Evolutionary conservation across 2,888 invertebrate genomes (phyloP).

Genomic region (Pimpla rufipes): DNA sequence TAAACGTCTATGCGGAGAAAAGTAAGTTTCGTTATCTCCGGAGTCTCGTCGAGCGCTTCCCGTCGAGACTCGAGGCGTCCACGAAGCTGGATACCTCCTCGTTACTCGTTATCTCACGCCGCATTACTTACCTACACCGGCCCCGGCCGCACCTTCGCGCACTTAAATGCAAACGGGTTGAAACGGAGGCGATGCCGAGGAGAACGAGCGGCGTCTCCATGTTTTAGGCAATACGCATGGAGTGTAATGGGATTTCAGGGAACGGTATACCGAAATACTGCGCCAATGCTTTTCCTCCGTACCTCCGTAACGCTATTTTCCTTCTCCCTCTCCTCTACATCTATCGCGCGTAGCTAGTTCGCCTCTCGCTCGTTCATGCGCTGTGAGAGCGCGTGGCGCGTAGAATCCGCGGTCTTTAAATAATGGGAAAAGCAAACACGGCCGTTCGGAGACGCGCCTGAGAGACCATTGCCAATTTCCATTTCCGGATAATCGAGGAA

Average conservation of each 20-base stretch:
- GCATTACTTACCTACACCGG: constrained; percentile 61
- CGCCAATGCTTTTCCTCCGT: constrained; percentile 38
- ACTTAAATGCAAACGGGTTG: constrained; percentile 50
- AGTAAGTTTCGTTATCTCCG: constrained; percentile 28
- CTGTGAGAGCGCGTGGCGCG: not conserved
- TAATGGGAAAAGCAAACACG: constrained; percentile 64
- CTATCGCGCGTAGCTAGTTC: not conserved
- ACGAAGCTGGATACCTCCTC: constrained; percentile 32
- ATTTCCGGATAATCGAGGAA: constrained; percentile 61
- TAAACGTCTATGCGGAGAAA: not conserved
- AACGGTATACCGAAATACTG: constrained; percentile 40
- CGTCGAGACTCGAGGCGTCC: constrained; percentile 40
- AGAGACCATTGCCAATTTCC: constrained; percentile 62
- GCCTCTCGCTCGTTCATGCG: constrained; percentile 41
- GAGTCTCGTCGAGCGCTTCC: constrained; percentile 50
- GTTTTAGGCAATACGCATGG: constrained; percentile 60
- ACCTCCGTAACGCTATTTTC: constrained; percentile 31
- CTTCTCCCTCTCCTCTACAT: not conserved
- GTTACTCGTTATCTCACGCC: constrained; percentile 65
- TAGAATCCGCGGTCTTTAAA: constrained; percentile 54
- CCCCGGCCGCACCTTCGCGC: constrained; percentile 54
- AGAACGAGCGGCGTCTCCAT: constrained; percentile 18
- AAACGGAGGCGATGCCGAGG: constrained; percentile 6
- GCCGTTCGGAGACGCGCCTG: constrained; percentile 35
- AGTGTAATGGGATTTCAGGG: constrained; percentile 58